Base-by-base conservation (phyloP, 2,797 vertebrate genomes). In the Bovichtus variegatus region DNA sequence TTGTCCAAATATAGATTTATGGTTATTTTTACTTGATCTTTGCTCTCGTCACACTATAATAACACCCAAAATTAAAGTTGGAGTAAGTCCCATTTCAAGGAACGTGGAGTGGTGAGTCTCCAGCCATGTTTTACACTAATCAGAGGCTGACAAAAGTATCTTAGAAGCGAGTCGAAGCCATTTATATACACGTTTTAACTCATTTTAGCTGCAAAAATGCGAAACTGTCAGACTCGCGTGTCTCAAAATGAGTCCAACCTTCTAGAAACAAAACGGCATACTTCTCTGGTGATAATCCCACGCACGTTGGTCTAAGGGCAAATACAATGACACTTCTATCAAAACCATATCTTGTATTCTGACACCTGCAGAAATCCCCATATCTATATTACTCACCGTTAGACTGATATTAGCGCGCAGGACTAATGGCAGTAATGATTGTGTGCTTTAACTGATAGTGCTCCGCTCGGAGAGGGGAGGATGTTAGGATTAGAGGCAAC, bases 301-400 rank as follows among this genome's bases (percentile, higher is more conserved):
- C 1, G 25, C 59, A n/a, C 5, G 25, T 67, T 15, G n/a, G 31
- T 44, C 34, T 25, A 25, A 18, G 47, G 3, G 27, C 53, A 25
- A 54, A 23, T 61, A 40, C 15, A 40, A 65, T 9, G 6, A 62
- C n/a, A n/a, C 74, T 77, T 78, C 31, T 80, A 70, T 88, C 84
- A 82, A 83, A 71, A 38, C 38, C 75, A 18, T 92, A 93, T 92
- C 93, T 89, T 13, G 18, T 66, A 74, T 67, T 75, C 12, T 76
- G 73, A 91, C 89, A 89, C 87, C 82, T 85, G 57, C 74, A 83
- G 69, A 85, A 85, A 84, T 81, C 87, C 73, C 60, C 89, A 69
- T 93, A 93, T 93, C 92, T 90, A 83, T 89, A 87, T 86, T 81
- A 90, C 82, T 83, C 67, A 44, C 77, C 51, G 79, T 76, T 67